Percentiles rank a stretch among this genome's conserved stretches.
Conservation (phyloP, 37 sponge, comb jelly and placozoan genomes). For the Ephydatia muelleri region DNA sequence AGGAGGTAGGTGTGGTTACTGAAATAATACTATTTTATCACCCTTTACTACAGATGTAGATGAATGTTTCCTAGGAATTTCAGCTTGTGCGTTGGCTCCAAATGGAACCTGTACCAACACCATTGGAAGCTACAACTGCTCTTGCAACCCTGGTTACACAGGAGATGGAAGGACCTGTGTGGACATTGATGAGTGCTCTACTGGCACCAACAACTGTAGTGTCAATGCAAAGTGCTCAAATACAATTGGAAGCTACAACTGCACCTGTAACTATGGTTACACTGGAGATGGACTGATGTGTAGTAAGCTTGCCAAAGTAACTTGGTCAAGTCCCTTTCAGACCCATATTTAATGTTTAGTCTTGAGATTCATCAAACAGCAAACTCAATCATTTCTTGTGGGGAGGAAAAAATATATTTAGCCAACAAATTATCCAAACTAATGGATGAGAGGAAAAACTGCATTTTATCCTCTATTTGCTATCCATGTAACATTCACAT, state of each 20-base stretch:
- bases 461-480: no score
- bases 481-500: no score
- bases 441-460: no score
- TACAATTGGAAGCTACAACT: conserved; percentile 20
- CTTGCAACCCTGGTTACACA: background rate
- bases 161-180: background rate
- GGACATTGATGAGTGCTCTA: conserved; percentile 46
- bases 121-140: background rate
- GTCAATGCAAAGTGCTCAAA: conserved; percentile 15
- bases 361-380: no score
- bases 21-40: background rate
- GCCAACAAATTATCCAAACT: no score
- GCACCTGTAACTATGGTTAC: conserved; percentile 38
- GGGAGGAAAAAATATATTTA: no score
- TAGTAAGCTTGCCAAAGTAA: background rate
- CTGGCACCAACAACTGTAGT: background rate
- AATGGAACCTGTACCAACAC: background rate
- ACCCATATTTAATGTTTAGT: no score
- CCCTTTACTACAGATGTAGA: background rate
- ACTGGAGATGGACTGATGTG: conserved; percentile 29
- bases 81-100: background rate
- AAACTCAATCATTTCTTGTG: no score
- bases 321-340: background rate
- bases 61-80: background rate
- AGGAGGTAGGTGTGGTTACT: conserved; percentile 3